Evolutionary conservation across 2,888 invertebrate species (phyloP), one percentile per base, ranked within the genome.

Genomic region (Phortica magna): DNA sequence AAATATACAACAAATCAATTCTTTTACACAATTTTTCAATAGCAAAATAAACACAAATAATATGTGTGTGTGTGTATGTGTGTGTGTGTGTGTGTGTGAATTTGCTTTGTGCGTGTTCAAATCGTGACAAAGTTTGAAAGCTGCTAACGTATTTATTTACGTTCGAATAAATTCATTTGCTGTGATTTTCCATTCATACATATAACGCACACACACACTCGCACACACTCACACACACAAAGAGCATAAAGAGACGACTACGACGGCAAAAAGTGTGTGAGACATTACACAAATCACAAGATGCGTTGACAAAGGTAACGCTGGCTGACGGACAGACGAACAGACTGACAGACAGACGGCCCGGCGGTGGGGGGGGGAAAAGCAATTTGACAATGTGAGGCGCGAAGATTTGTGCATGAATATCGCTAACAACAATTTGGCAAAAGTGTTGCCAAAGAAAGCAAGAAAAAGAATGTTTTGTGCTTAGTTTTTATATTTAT

Each of bases 81-180:
- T 64, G 64, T 39, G 64, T 22, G 10, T 64, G 9, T 64, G 39
- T 9, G 64, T 9, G 39, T 39, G 39, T 39, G 65, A 61, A 9
- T 68, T 17, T 43, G 42, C 43, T 7, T 17, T 68, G 39, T 31
- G 31, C 9, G 41, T 65, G 65, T 70, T n/a, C 22, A 71, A 71
- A 71, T 71, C 70, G 70, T 71, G 70, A 53, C 55, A 71, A 71
- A 71, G 22, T 71, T 71, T 71, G 53, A 42, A 53, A 71, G 70
- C 70, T 31, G 55, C 53, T 71, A 71, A 71, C 55, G 70, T 71
- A 71, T 55, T 68, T 48, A 68, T 68, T 71, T 71, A 55, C 70
- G n/a, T 31, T 55, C 12, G 70, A 71, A 55, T 71, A 31, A 53
- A 19, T 71, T 71, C 70, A 71, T 71, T 22, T 31, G 70, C 53